Conservation (phyloP, 2,888 invertebrate species). For the Ellobium chinense region DNA sequence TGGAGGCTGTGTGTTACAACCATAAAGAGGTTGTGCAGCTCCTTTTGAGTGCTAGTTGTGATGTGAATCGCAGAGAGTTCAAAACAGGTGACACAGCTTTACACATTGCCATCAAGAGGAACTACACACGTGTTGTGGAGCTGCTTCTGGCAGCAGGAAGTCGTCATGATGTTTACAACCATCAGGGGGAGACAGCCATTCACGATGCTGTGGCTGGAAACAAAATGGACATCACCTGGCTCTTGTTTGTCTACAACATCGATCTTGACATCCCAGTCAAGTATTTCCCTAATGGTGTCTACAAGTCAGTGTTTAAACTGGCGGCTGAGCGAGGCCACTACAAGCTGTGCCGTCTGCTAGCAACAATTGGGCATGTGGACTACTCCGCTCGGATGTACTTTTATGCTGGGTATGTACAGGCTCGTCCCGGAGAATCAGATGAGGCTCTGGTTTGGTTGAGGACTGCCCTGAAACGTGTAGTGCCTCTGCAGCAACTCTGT, state of each 20-base stretch:
- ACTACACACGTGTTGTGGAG: constrained; percentile 76
- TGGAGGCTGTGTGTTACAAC: constrained; percentile 79
- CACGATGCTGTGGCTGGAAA: constrained; percentile 77
- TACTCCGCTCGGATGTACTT: constrained; percentile 68
- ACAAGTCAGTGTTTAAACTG: constrained; percentile 74
- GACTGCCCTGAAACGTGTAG: constrained; percentile 71
- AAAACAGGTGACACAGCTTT: constrained; percentile 78
- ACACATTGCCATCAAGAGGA: constrained; percentile 77
- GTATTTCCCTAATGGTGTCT: constrained; percentile 74
- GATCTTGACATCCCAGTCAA: constrained; percentile 77
- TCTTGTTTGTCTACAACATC: constrained; percentile 77
- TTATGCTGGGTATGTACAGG: constrained; percentile 69
- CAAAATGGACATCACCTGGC: constrained; percentile 74
- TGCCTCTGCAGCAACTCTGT: constrained; percentile 75
- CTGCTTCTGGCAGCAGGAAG: constrained; percentile 75
- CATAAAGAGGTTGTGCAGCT: constrained; percentile 76
- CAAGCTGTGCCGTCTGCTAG: constrained; percentile 74
- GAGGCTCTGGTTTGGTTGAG: constrained; percentile 70
- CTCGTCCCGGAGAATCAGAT: constrained; percentile 69
- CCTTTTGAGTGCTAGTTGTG: constrained; percentile 72
- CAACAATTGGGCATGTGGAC: constrained; percentile 73
- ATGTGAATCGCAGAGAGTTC: constrained; percentile 77
- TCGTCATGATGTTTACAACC: constrained; percentile 76
- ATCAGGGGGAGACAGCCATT: constrained; percentile 77
- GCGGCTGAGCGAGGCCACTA: constrained; percentile 76